Base-by-base conservation (phyloP, 2,113 vertebrate species). In the Sinocyclocheilus anshuiensis region DNA sequence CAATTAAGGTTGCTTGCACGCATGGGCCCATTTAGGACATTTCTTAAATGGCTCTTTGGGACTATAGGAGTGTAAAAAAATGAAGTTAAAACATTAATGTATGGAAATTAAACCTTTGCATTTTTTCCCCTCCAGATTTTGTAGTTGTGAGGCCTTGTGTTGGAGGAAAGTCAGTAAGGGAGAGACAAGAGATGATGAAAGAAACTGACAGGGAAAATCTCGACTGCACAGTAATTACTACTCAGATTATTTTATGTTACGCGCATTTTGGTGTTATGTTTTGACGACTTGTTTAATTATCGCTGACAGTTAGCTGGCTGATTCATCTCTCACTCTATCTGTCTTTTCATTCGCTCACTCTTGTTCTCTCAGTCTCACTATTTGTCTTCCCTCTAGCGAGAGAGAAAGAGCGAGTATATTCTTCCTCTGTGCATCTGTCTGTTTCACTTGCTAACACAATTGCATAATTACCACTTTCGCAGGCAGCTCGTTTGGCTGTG, bases 201-300 rank as follows among this genome's bases (percentile, higher is more conserved):
- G 48, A 72, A 69, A 48, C 63, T 15, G 50, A 63, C 36, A 24
- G 36, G 8, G 24, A 61, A 86, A 55, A 55, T 55, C 26, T 53
- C 50, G 22, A 55, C n/a, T 63, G 61, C 39, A 50, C 22, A 71
- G 81, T 83, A 53, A 71, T 83, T 83, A 16, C 61, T 50, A 69
- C 45, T 53, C 18, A 1, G 81, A 74, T 59, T 55, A 42, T 84
- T 83, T 83, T 24, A 72, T 36, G 33, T 26, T 84, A 55, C 12
- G 6, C 50, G 6, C 33, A 74, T 33, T 55, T 42, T 65, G 26
- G 20, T 15, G 18, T 45, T 55, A 33, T 69, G 81, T 75, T 84
- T 57, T 24, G 67, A 48, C 53, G 29, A 74, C 82, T 74, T 84
- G 50, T 72, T 84, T 84, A 74, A 72, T 84, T 84, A 84, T 84